phyloP scores from a whole-genome alignment of 2,797 vertebrate species.

The Myioborus miniatus region DNA sequence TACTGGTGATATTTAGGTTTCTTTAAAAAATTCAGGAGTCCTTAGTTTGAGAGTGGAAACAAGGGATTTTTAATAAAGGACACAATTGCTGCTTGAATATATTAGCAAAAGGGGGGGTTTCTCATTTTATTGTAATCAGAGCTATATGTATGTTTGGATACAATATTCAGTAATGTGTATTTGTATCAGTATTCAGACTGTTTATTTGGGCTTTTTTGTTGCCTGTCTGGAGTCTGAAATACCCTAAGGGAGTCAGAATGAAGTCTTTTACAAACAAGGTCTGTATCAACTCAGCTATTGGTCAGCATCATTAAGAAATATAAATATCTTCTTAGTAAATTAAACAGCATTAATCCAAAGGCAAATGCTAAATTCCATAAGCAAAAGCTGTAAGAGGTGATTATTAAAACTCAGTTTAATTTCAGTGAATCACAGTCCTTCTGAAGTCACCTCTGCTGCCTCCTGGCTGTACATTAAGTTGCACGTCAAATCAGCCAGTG shows the following conservation, averaged over 20 bases:
- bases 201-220: neutral
- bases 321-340: neutral
- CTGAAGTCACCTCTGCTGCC: neutral
- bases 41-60: neutral
- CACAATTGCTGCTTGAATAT: neutral
- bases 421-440: neutral
- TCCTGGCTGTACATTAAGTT: neutral
- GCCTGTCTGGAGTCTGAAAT: neutral
- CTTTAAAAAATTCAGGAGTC: neutral
- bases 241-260: neutral
- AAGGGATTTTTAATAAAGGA: neutral
- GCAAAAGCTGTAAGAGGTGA: neutral
- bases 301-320: neutral
- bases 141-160: neutral
- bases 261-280: neutral
- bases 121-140: neutral
- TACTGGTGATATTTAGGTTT: neutral
- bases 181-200: neutral
- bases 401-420: neutral
- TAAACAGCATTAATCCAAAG: neutral
- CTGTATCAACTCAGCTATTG: neutral
- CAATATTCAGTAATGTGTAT: neutral
- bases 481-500: neutral
- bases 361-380: neutral
- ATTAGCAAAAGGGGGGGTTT: rapidly evolving